Evolutionary conservation across 2,113 vertebrate species (phyloP).

Genomic region (Ceratotherium simum): DNA sequence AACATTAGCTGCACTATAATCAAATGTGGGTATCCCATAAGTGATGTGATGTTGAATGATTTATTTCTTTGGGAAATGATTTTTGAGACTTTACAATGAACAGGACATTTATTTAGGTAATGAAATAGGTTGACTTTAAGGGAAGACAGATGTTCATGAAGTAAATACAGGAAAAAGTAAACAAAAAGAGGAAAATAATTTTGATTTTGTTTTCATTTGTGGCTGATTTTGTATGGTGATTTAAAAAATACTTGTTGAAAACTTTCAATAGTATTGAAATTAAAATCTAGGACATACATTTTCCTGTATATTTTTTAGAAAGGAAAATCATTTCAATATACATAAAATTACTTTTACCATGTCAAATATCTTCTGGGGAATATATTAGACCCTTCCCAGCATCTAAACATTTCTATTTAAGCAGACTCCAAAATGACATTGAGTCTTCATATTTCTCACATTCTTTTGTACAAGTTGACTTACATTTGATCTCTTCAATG

Average conservation of each 20-base stretch:
- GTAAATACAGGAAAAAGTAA: constrained; percentile 34
- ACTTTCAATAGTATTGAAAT: constrained; percentile 28
- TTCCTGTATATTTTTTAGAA: constrained; percentile 15
- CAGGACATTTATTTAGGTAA: constrained; percentile 17
- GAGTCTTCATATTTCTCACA: constrained; percentile 1
- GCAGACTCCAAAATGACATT: not conserved
- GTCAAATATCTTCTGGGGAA: constrained; percentile 7
- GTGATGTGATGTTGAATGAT: not conserved
- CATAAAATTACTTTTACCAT: constrained; percentile 25
- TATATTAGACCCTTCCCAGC: too few species aligned
- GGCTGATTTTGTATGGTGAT: not conserved
- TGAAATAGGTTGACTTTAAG: constrained; percentile 27
- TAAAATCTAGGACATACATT: not conserved
- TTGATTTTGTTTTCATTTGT: constrained; percentile 43
- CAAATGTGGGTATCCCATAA: not conserved
- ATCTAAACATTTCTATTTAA: constrained; percentile 20
- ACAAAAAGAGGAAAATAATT: not conserved
- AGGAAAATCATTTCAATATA: not conserved
- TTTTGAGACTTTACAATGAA: constrained; percentile 32
- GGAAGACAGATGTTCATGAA: not conserved
- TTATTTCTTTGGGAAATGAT: not conserved
- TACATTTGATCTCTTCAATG: not conserved
- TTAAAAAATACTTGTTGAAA: constrained; percentile 40
- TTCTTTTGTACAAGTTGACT: not conserved
- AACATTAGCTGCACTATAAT: not conserved